These are phyloP conservation scores for Nephrotoma guestfalica DNA, from an alignment of 2,888 invertebrate species.

Conservation along the genomic window DNA sequence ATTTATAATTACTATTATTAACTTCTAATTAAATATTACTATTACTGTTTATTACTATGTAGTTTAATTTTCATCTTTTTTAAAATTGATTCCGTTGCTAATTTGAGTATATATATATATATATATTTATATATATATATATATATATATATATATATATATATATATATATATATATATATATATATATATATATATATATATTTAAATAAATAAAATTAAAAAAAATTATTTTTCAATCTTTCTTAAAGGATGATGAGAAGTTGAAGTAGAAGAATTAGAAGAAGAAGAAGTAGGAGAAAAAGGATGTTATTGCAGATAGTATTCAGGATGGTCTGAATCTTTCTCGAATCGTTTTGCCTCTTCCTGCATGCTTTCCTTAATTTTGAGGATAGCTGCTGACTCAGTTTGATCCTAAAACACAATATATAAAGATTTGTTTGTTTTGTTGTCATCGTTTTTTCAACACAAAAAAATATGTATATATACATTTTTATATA, in stretches of 20 bases:
- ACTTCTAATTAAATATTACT: not conserved
- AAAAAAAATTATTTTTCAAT: not conserved
- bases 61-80: not conserved
- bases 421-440: constrained; percentile 10
- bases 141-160: too few relatives aligned
- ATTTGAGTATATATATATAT: not conserved
- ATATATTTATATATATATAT: not conserved
- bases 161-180: too few relatives aligned
- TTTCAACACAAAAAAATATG: not conserved
- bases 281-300: not conserved
- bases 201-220: not conserved
- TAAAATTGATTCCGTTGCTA: not conserved
- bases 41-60: not conserved
- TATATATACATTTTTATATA: not conserved
- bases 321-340: constrained; percentile 92
- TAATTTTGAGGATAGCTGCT: constrained; percentile 99
- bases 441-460: not conserved
- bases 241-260: not conserved
- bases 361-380: constrained; percentile 99
- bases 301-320: constrained; percentile 64
- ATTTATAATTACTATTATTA: not conserved
- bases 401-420: constrained; percentile 85
- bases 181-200: too few relatives aligned
- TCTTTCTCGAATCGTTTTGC: constrained; percentile 98
- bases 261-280: not conserved